Percentiles rank a stretch among this genome's conserved stretches.
phyloP scores from a whole-genome alignment of 64 coral and sea anemone species.

The Stichodactyla mertensii region DNA sequence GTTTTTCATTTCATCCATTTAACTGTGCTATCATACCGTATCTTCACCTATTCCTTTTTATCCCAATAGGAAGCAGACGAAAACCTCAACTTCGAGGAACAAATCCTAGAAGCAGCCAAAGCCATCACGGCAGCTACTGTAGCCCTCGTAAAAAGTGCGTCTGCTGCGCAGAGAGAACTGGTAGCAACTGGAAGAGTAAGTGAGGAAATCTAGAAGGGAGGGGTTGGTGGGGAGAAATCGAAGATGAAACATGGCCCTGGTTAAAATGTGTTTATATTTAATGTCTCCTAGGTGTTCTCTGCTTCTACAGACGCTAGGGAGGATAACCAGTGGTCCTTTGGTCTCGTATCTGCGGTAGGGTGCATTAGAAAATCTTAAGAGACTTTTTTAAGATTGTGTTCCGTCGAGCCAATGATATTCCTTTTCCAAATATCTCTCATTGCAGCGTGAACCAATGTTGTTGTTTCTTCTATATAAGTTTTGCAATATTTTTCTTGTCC shows the following conservation, averaged over 20 bases:
- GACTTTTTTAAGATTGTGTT: not conserved
- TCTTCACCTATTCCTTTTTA: not conserved
- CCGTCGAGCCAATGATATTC: constrained; percentile 4
- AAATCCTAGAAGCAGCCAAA: constrained; percentile 92
- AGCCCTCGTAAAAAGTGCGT: constrained; percentile 92
- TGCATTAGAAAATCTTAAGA: constrained; percentile 4
- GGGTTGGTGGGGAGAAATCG: no score
- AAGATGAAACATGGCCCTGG: no score
- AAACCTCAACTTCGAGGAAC: constrained; percentile 89
- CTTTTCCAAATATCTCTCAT: not conserved
- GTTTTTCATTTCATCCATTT: no score
- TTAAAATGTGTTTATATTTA: not conserved
- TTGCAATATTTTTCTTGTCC: not conserved
- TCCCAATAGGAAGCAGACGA: constrained; percentile 77
- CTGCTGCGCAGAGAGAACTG: constrained; percentile 86
- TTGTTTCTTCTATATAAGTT: not conserved
- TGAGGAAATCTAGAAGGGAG: not conserved
- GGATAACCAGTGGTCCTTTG: constrained; percentile 96
- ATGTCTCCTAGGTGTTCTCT: constrained; percentile 74
- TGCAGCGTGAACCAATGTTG: no score
- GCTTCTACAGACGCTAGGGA: constrained; percentile 76
- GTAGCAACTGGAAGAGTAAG: constrained; percentile 80
- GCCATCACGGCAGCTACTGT: constrained; percentile 93
- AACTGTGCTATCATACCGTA: not conserved
- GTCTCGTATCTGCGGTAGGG: constrained; percentile 96